Evolutionary conservation across 2,113 vertebrate species (phyloP), one percentile per base, ranked within the genome.

Genomic region (Cinclus mexicanus): DNA sequence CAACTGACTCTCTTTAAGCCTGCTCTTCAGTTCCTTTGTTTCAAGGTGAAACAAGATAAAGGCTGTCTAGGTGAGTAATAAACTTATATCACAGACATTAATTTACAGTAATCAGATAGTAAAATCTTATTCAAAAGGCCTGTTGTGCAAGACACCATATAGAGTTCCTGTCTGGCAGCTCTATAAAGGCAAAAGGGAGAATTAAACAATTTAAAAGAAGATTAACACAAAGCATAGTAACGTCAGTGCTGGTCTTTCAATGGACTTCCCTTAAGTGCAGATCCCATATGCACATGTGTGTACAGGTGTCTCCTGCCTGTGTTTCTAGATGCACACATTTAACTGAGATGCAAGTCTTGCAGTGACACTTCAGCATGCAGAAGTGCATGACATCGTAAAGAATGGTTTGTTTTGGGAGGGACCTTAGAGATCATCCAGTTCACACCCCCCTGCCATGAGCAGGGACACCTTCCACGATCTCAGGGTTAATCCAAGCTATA

Each of bases 321-420:
- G 19, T 35, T 61, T 61, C 52, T 3, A 49, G n/a, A 56, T 10
- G 20, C 8, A 53, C 16, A 68, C 4, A 21, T 56, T 87, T 55
- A 47, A 60, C 37, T 57, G 47, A 37, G 44, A 28, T 49, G 17
- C 14, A 49, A 8, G 31, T 72, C 65, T 37, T 82, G 24, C 29
- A 59, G 41, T 50, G 55, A 49, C 37, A 18, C 11, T 56, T 22
- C 29, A 25, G 20, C 2, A 12, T 74, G 42, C 46, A 79, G 25
- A 42, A 46, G n/a, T 4, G 7, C 31, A 46, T 0, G 0, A 19
- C 33, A 31, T 46, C 39, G 17, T 2, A 17, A 7, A 9, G 15
- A 46, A 28, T 4, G 42, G 21, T 31, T 17, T 42, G 19, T 28
- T 52, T 16, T 65, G 37, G 37, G 24, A 59, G 15, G 23, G 15